These are phyloP conservation scores for Phoeniculus purpureus DNA, from an alignment of 2,797 vertebrate genomes.

Conservation along the genomic window DNA sequence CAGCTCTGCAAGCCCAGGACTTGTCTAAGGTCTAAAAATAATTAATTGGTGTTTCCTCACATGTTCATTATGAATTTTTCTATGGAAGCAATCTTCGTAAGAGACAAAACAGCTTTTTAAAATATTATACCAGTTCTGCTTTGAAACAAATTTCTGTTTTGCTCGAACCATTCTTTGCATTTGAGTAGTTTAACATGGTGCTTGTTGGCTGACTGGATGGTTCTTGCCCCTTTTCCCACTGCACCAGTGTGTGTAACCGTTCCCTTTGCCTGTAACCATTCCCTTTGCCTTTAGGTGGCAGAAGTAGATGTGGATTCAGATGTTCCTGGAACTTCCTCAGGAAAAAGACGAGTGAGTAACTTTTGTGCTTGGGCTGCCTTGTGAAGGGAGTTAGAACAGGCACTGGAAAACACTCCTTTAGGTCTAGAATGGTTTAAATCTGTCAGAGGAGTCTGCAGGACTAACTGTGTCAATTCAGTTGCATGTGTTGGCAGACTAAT, in stretches of 20 bases:
- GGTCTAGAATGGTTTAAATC: background rate
- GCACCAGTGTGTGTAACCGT: background rate
- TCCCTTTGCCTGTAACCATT: constrained; percentile 46
- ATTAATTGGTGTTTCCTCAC: background rate
- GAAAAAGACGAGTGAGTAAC: constrained; percentile 84
- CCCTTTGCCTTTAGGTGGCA: constrained; percentile 78
- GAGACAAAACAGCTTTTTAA: background rate
- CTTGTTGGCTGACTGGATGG: background rate
- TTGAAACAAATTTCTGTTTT: background rate
- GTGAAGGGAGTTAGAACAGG: background rate
- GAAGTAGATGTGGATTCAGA: constrained; percentile 94
- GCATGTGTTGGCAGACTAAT: background rate
- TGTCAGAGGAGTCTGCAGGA: background rate
- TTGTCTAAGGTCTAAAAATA: background rate
- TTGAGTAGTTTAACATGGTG: background rate
- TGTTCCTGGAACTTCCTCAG: constrained; percentile 92
- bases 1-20: background rate
- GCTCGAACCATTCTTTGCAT: background rate
- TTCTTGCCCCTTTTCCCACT: background rate
- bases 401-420: background rate
- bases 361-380: background rate
- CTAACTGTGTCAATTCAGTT: background rate
- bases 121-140: background rate
- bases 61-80: background rate
- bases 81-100: background rate